phyloP scores from a whole-genome alignment of 2,113 vertebrate genomes.

The Crocuta crocuta region DNA sequence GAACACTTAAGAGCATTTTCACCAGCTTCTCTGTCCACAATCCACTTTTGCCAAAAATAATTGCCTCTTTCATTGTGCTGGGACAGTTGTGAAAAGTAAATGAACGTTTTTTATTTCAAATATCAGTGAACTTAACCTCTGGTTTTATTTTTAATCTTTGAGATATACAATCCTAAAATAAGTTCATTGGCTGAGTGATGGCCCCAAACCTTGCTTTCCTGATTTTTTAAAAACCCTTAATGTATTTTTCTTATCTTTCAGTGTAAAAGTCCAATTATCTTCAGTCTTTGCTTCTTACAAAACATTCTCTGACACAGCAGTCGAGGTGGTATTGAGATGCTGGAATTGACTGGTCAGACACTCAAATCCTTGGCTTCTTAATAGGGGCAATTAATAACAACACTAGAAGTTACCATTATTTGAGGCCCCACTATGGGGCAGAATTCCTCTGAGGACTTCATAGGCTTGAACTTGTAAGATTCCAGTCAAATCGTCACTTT shows the following conservation, averaged over 20 bases:
- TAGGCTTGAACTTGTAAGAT: slow-evolving; percentile 60
- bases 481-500: slow-evolving; percentile 78
- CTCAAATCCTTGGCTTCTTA: slow-evolving; percentile 76
- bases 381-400: slow-evolving; percentile 7
- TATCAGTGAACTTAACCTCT: not conserved
- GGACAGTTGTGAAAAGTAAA: slow-evolving; percentile 70
- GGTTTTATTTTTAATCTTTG: slow-evolving; percentile 32
- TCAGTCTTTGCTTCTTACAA: slow-evolving; percentile 77
- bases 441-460: not conserved
- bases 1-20: slow-evolving; percentile 83
- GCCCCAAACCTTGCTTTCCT: not conserved
- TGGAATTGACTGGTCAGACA: slow-evolving; percentile 41
- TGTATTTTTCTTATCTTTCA: slow-evolving; percentile 59
- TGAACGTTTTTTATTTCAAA: slow-evolving; percentile 56
- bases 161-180: slow-evolving; percentile 25
- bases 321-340: slow-evolving; percentile 62
- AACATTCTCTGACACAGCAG: slow-evolving; percentile 66
- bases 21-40: slow-evolving; percentile 78
- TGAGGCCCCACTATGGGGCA: not conserved
- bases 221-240: not conserved
- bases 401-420: not conserved
- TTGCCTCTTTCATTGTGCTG: slow-evolving; percentile 38
- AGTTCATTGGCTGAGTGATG: not conserved
- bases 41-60: slow-evolving; percentile 74
- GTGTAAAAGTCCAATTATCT: slow-evolving; percentile 58